Evolutionary conservation across 2,888 invertebrate species (phyloP), one percentile per base, ranked within the genome.

Genomic region (Ligdia adustata): DNA sequence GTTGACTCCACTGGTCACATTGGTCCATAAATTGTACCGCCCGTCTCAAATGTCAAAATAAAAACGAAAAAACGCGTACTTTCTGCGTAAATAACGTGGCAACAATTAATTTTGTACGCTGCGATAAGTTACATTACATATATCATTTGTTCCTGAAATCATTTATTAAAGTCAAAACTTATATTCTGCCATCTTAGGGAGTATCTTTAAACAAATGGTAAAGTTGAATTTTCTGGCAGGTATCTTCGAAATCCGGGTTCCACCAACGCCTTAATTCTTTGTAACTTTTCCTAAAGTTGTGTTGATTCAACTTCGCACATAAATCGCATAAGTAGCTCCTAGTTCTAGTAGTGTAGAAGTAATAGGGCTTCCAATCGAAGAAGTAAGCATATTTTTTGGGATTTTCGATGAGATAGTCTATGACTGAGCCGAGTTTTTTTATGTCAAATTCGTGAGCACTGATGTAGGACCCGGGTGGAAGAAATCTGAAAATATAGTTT

Each of bases 351-450:
- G 66, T 69, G 43, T 77, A 84, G 51, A 67, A 72, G 28, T 88
- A 88, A 38, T 88, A 74, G 32, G 76, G 74, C 41, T 79, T 86
- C 88, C 88, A 87, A 44, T 86, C 85, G 28, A 86, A 82, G 57
- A 88, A 84, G 24, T 66, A 75, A 2, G 68, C 64, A 52, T 88
- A 87, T 26, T 72, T 73, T 0, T 62, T 51, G 0, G 69, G 72
- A 24, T 80, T 72, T 39, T 67, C 70, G 13, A 85, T 83, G 0
- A 87, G 69, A 29, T 82, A 84, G 47, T 86, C 71, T 0, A 88
- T 65, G 0, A 87, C 65, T 0, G 83, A 79, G 0, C 74, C 85
- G 0, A 86, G 51, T 38, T 83, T 82, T 50, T 82, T 78, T 2
- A 84, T 57, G 15, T 77, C 71, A 32, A 79, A 79, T 0, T 64